These are phyloP conservation scores for Macropus fuliginosus DNA, from an alignment of 2,797 vertebrate genomes.

Conservation along the genomic window DNA sequence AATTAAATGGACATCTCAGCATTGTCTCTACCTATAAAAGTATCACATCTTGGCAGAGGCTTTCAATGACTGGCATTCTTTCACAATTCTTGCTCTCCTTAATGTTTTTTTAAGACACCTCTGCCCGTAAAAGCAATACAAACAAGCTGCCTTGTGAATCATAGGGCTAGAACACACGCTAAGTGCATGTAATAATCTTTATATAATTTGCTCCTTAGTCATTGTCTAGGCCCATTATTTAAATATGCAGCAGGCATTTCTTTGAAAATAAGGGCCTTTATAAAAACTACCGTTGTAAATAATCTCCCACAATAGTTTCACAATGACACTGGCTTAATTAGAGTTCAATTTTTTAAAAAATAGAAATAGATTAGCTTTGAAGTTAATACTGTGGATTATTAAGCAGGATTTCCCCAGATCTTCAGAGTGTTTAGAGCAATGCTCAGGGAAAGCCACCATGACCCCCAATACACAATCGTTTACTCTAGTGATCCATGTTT, in stretches of 20 bases:
- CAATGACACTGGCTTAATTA: conserved; percentile 60
- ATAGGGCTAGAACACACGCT: conserved; percentile 83
- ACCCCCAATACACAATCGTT: not conserved
- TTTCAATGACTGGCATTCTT: conserved; percentile 75
- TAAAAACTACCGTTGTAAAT: conserved; percentile 84
- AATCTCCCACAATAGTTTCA: conserved; percentile 79
- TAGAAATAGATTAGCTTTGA: conserved; percentile 58
- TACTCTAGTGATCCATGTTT: not conserved
- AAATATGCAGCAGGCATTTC: conserved; percentile 82
- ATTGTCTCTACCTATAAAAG: conserved; percentile 63
- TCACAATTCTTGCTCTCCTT: conserved; percentile 77
- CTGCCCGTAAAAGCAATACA: conserved; percentile 84
- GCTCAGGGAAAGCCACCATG: not conserved
- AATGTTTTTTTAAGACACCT: conserved; percentile 73
- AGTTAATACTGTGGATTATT: conserved; percentile 15
- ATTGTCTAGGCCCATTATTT: conserved; percentile 87
- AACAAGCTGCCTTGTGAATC: conserved; percentile 84
- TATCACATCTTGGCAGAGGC: conserved; percentile 75
- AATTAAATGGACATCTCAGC: conserved; percentile 68
- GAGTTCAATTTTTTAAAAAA: conserved; percentile 39
- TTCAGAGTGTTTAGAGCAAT: conserved; percentile 34
- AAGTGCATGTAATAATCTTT: conserved; percentile 84
- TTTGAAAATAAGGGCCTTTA: conserved; percentile 83
- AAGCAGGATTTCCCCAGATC: conserved; percentile 31
- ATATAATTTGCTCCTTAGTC: conserved; percentile 87